Base-by-base conservation (phyloP, 2,888 invertebrate genomes). In the Melikaiella ostensackeni region DNA sequence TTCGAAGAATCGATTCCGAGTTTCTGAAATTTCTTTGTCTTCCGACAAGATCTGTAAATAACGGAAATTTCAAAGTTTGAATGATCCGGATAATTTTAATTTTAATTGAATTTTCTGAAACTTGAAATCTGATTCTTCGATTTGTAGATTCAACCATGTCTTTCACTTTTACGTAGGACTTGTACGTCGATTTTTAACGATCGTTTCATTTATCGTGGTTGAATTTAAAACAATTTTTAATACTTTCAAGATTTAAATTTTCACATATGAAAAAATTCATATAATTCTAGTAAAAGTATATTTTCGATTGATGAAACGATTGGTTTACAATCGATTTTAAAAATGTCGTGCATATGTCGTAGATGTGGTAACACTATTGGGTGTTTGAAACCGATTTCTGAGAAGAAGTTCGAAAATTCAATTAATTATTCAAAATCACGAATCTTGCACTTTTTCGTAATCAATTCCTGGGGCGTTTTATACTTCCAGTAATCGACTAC, bases 141-240 rank as follows among this genome's bases (percentile, higher is more conserved):
- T 33, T 73, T 79, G 82, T 87, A 88, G 86, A 84, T 85, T 87
- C 83, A 82, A 86, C 85, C 85, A 84, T 87, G 87, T 88, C 86
- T 86, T 88, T 88, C 86, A 84, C 82, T 83, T 85, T 84, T 85
- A 85, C 78, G 82, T 86, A 86, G 83, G 80, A 75, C 81, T 84
- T 84, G 83, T 82, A 82, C 70, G 74, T 78, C 80, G 82, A 80
- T 81, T 76, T 66, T 3, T 11, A 21, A 74, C 4, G 33, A 35
- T 74, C 55, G 35, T 33, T 74, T 74, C 33, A 13, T 74, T 55
- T 5, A 11, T 55, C 13, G 55, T 7, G 27, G 2, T 5, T 11
- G 8, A 30, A 19, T 21, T 21, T 19, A 74, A 57, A 27, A 55
- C 21, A 35, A 11, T 35, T 8, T 0, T 0, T 30, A 33, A 64